Percentiles rank a stretch among this genome's conserved stretches.
Evolutionary conservation across 1,140 invertebrate species (phyloP).

Genomic region (Pinna nobilis): DNA sequence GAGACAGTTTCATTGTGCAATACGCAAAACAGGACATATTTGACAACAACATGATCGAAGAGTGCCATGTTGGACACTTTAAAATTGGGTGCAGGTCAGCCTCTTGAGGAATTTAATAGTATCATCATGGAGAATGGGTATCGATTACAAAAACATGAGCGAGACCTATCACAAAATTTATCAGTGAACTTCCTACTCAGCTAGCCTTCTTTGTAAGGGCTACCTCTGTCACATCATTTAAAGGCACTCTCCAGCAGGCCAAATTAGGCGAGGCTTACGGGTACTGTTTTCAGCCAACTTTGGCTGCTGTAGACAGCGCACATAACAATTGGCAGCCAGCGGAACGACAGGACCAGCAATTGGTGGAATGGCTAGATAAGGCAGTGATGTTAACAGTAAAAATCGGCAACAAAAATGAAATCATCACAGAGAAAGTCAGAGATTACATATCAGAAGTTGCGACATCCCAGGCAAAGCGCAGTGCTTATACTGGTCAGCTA

Average conservation of each 20-base stretch:
- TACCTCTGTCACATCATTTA: background rate
- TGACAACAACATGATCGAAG: constrained; percentile 9
- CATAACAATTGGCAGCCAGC: too few species aligned
- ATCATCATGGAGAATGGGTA: constrained; percentile 10
- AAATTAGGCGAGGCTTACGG: constrained; percentile 26
- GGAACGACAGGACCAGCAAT: too few species aligned
- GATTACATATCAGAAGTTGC: too few species aligned
- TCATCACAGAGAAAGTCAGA: too few species aligned
- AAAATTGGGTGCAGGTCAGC: background rate
- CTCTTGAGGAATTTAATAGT: constrained; percentile 19
- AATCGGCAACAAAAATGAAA: too few species aligned
- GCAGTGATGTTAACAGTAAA: too few species aligned
- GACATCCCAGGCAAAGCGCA: too few species aligned
- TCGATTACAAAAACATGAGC: constrained; percentile 6
- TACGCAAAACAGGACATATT: constrained; percentile 8
- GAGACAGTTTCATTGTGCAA: background rate
- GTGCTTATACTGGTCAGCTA: too few species aligned
- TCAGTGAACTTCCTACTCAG: constrained; percentile 4
- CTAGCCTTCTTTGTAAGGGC: constrained; percentile 27
- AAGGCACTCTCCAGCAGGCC: constrained; percentile 1
- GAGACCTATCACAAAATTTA: constrained; percentile 25
- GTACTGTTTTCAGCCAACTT: background rate
- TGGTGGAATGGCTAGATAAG: too few species aligned
- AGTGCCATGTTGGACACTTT: constrained; percentile 11
- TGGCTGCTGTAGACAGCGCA: background rate